Evolutionary conservation across 2,797 vertebrate genomes (phyloP).

Genomic region (Enteromius radiatus): DNA sequence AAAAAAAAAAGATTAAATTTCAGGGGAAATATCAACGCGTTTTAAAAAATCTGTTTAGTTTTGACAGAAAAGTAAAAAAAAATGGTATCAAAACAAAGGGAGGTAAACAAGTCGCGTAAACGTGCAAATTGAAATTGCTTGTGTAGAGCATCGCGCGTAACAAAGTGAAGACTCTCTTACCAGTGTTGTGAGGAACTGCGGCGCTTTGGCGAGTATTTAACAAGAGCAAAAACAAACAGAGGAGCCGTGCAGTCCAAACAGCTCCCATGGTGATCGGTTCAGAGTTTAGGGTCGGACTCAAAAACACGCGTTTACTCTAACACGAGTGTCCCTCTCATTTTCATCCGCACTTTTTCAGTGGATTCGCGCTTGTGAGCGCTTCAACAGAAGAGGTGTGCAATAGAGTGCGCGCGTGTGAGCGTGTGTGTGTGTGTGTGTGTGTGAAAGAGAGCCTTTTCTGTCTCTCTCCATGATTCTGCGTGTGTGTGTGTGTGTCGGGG

Average conservation of each 20-base stretch:
- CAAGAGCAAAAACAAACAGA: constrained; percentile 85
- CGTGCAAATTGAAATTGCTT: constrained; percentile 55
- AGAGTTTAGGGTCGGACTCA: constrained; percentile 76
- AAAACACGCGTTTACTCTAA: constrained; percentile 75
- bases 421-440: constrained; percentile 32
- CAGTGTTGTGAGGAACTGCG: constrained; percentile 77
- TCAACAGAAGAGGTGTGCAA: constrained; percentile 70
- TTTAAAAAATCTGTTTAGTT: background rate
- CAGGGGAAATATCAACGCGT: background rate
- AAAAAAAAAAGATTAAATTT: background rate
- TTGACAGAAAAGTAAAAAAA: background rate
- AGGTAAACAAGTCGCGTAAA: constrained; percentile 41
- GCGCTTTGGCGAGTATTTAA: constrained; percentile 81
- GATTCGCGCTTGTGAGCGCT: constrained; percentile 72
- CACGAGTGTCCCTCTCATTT: constrained; percentile 81
- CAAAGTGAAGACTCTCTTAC: constrained; percentile 70
- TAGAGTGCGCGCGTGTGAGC: constrained; percentile 64
- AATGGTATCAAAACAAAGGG: background rate
- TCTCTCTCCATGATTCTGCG: constrained; percentile 27
- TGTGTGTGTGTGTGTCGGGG: constrained; percentile 35
- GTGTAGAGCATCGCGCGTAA: constrained; percentile 68
- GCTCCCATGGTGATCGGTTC: constrained; percentile 82
- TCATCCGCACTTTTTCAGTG: constrained; percentile 80
- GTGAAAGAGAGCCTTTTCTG: constrained; percentile 35
- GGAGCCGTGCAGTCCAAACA: constrained; percentile 76